Base-by-base conservation (phyloP, 2,888 invertebrate genomes). In the Melanargia galathea region DNA sequence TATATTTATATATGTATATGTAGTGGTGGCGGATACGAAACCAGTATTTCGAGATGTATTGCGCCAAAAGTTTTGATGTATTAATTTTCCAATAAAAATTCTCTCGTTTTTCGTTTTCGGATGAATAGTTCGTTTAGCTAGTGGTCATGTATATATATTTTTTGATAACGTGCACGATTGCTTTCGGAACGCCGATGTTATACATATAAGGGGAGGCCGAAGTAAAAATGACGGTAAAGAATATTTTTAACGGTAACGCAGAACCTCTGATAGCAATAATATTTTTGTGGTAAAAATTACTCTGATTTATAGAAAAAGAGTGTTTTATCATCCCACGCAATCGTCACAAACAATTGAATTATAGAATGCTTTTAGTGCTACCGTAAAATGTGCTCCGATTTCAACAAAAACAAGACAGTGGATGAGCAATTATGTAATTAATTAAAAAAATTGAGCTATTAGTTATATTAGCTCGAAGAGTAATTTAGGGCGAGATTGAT, bases 1-100 rank as follows among this genome's bases (percentile, higher is more conserved):
- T 91, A 90, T 90, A 91, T 91, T 91, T 91, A 90, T 89, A 90
- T 90, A 90, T 91, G 84, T 90, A 90, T 89, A 90, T 87, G 90
- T 90, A 90, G 90, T 85, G 78, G 82, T 80, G 90, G 91, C 90
- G 90, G 78, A 83, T 90, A 89, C 90, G 79, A 81, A 79, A 80
- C 80, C 89, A 90, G 88, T 90, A 90, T 90, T 90, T 89, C 90
- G 85, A 85, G 71, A 84, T 81, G 90, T 90, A 86, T 90, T 84
- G 75, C 90, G 91, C 91, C 90, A 90, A 90, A 90, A 86, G 90
- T 88, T 91, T 90, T 90, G 90, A 90, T 89, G 88, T 89, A 89
- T 90, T 90, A 74, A 87, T 89, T 91, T 90, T 85, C 87, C 86
- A 87, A 83, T 81, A 80, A 86, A 56, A 78, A 79, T 84, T 85